A percentile compares a stretch with the other conserved stretches of the same genome.
phyloP scores from a whole-genome alignment of 2,113 vertebrate genomes.

The Pagrus major region DNA sequence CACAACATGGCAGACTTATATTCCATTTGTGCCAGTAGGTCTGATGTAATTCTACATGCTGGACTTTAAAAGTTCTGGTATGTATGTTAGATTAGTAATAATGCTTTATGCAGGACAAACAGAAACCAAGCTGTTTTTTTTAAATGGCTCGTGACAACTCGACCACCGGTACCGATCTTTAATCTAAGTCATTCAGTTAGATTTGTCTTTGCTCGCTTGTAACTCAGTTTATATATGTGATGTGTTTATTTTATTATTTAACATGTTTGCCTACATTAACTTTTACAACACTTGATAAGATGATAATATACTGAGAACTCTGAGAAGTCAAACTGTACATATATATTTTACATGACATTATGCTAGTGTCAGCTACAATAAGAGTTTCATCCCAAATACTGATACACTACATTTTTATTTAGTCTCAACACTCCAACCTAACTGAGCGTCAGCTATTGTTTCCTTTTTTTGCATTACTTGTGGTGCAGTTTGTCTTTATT shows the following conservation, averaged over 20 bases:
- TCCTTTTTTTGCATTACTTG: background rate
- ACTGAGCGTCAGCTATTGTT: background rate
- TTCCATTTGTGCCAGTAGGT: too few species aligned
- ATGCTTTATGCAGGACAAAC: too few species aligned
- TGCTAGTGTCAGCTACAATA: background rate
- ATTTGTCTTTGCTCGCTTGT: background rate
- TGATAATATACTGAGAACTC: background rate
- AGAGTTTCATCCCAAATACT: constrained; percentile 4
- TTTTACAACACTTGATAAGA: background rate
- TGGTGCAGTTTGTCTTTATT: background rate
- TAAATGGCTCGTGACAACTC: background rate
- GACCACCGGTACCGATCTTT: background rate
- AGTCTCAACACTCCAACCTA: background rate
- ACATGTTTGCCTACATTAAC: background rate
- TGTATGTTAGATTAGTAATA: background rate
- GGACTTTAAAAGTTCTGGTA: too few species aligned
- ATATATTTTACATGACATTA: background rate
- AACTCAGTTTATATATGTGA: background rate
- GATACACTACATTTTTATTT: background rate
- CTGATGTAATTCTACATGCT: too few species aligned
- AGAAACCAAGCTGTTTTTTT: background rate
- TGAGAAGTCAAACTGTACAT: background rate
- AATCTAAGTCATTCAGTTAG: background rate
- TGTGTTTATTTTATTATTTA: background rate
- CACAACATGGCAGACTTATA: too few species aligned